These are phyloP conservation scores for Isichthys henryi DNA, from an alignment of 2,113 vertebrate genomes.

Conservation along the genomic window DNA sequence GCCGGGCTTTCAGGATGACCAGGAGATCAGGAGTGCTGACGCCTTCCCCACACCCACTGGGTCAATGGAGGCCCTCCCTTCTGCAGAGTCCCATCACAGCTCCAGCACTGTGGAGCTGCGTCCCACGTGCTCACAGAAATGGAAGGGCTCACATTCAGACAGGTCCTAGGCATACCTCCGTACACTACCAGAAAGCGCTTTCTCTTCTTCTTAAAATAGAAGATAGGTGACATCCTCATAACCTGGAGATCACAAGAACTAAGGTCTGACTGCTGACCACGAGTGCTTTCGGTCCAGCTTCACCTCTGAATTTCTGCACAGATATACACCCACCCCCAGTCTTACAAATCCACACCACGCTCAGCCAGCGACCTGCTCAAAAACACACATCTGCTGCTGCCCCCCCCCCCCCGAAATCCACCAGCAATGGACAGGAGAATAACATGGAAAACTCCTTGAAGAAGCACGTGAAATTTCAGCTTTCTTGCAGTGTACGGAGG, in stretches of 20 bases:
- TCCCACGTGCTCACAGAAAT: background rate
- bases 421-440: background rate
- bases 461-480: background rate
- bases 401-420: background rate
- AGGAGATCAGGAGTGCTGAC: background rate
- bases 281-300: background rate
- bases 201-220: background rate
- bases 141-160: background rate
- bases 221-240: background rate
- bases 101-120: too few species aligned
- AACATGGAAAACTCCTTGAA: background rate
- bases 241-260: background rate
- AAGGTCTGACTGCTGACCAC: background rate
- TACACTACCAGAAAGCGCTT: background rate
- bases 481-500: background rate
- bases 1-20: background rate
- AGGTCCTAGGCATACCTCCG: background rate
- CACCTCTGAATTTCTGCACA: background rate
- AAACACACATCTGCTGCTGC: background rate
- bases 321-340: background rate
- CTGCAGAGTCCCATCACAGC: background rate
- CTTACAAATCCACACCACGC: background rate
- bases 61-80: background rate
- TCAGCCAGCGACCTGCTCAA: background rate
- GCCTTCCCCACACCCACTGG: too few species aligned